Evolutionary conservation across 2,797 vertebrate genomes (phyloP).

Genomic region (Neosilurus mollespiculum): DNA sequence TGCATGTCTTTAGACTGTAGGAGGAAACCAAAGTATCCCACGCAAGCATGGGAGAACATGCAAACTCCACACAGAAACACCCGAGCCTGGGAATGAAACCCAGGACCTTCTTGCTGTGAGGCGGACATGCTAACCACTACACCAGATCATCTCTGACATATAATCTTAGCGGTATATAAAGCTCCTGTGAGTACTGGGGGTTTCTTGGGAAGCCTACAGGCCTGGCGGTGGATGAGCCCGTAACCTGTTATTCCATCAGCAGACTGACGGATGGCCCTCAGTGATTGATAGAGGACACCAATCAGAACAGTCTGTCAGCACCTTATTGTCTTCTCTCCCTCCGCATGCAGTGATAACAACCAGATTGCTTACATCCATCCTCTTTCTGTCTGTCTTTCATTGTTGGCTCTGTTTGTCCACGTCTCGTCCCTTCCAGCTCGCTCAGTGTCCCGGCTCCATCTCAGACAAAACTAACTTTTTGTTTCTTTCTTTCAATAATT

Average conservation of each 20-base stretch:
- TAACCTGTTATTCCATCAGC: conserved; percentile 42
- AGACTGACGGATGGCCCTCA: conserved; percentile 47
- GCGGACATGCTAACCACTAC: too few relatives aligned
- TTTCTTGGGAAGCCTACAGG: conserved; percentile 11
- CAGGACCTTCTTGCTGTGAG: too few relatives aligned
- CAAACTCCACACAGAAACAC: too few relatives aligned
- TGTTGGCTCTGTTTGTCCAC: conserved; percentile 35
- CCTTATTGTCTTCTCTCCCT: conserved; percentile 47
- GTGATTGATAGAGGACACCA: conserved; percentile 54
- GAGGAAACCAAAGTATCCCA: too few relatives aligned
- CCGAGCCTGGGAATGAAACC: too few relatives aligned
- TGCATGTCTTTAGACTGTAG: too few relatives aligned
- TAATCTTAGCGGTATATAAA: not conserved
- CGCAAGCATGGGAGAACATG: too few relatives aligned
- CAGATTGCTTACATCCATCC: conserved; percentile 1
- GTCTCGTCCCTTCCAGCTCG: conserved; percentile 4
- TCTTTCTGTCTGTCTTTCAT: conserved; percentile 9
- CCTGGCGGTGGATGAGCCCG: conserved; percentile 25
- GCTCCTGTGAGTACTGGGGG: not conserved
- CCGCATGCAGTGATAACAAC: conserved; percentile 24
- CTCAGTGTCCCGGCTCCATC: conserved; percentile 15
- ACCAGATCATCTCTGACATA: too few relatives aligned
- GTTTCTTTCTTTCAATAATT: conserved; percentile 27
- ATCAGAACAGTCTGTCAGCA: conserved; percentile 52
- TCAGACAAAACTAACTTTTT: conserved; percentile 1